Base-by-base conservation (phyloP, 1,140 invertebrate species). In the Leguminivora glycinivorella region DNA sequence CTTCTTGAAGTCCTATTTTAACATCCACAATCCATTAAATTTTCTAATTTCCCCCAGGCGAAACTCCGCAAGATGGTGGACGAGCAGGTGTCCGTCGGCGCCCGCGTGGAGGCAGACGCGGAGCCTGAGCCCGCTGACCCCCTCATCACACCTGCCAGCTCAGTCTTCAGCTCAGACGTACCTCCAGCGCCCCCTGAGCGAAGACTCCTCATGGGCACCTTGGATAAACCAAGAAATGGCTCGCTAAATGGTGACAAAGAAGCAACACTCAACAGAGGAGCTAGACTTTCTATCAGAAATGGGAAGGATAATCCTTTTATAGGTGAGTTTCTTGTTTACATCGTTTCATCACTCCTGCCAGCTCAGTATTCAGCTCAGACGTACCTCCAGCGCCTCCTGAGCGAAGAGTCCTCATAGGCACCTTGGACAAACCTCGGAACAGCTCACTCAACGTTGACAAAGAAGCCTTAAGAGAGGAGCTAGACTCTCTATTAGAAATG, bases 41-140 rank as follows among this genome's bases (percentile, higher is more conserved):
- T 4, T 14, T 52, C 24, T 19, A 14, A 56, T 72, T 56, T 67
- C 7, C 63, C 67, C 1, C 80, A 92, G 90, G 90, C 90, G 90
- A 92, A 92, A 91, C 89, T 92, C 70, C 89, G 92, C 79, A 92
- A 92, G 75, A 92, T 92, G 92, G 92, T 92, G 60, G 92, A 92
- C 78, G 92, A 92, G 80, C 91, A 92, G 79, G 86, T 92, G 74
- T 89, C 90, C 70, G 90, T 90, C 31, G 85, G 89, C 10, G 76
- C 88, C 14, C 82, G 90, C 52, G 87, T 87, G 10, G 90, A 92
- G 67, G 85, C 83, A 10, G 90, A 92, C 56, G 76, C 85, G 25
- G 86, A 91, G 72, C 87, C 90, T 0, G 92, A 92, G 74, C 88
- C 92, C 6, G 92, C 92, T 1, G 92, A 92, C 72, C 92, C 92